These are phyloP conservation scores for Sebastes fasciatus DNA, from an alignment of 2,113 vertebrate genomes.

Conservation along the genomic window DNA sequence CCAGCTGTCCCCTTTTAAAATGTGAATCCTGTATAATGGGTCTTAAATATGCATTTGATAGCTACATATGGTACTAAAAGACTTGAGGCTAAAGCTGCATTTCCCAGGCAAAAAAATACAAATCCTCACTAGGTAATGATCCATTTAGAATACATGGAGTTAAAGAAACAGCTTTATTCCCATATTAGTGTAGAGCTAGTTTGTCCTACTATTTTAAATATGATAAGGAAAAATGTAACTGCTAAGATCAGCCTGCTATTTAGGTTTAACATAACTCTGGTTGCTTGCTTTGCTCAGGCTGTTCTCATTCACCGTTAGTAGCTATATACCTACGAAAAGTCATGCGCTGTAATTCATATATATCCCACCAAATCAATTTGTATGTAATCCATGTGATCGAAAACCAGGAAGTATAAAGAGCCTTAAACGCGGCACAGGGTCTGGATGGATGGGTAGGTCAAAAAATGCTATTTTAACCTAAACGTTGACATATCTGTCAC, in stretches of 20 bases:
- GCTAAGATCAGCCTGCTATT: not conserved
- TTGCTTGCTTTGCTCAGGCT: not conserved
- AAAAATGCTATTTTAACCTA: too few species aligned
- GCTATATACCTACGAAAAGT: too few species aligned
- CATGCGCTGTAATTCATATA: too few species aligned
- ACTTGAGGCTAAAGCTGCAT: not conserved
- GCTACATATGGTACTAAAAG: not conserved
- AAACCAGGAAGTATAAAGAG: too few species aligned
- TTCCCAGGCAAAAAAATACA: not conserved
- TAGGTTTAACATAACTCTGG: not conserved
- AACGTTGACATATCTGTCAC: too few species aligned
- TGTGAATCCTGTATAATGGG: not conserved
- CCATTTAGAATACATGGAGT: not conserved
- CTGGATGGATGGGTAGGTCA: too few species aligned
- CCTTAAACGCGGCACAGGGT: too few species aligned
- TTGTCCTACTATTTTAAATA: not conserved
- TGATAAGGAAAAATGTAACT: not conserved
- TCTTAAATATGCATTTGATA: not conserved
- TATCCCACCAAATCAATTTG: too few species aligned
- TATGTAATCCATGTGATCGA: too few species aligned
- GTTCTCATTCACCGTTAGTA: too few species aligned
- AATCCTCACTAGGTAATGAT: not conserved
- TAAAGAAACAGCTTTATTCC: not conserved
- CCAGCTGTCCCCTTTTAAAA: not conserved
- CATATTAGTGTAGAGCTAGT: not conserved